Evolutionary conservation across 2,797 vertebrate genomes (phyloP).

Genomic region (Pelochelys cantorii): DNA sequence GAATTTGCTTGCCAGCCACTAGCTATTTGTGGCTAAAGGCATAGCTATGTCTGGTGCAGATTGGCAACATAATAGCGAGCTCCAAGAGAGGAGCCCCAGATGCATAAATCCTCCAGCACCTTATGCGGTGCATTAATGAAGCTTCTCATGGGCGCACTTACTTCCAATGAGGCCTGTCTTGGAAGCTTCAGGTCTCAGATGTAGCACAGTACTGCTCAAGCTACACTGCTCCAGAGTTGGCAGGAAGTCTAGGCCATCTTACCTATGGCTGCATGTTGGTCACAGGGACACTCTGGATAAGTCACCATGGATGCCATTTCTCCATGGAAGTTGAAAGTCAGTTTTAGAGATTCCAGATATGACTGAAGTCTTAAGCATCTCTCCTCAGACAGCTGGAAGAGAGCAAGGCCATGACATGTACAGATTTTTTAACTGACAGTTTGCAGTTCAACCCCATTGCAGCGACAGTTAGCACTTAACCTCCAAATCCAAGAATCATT

Average conservation of each 20-base stretch:
- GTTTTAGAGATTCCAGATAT: conserved; percentile 61
- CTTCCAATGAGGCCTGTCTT: background rate
- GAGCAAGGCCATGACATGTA: background rate
- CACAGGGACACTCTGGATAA: conserved; percentile 73
- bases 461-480: fast-evolving
- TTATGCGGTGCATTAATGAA: background rate
- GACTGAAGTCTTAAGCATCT: conserved; percentile 66
- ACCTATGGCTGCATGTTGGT: conserved; percentile 58
- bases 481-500: too few species aligned
- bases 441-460: too few species aligned
- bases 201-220: background rate
- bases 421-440: background rate
- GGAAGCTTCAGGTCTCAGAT: too few species aligned
- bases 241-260: background rate
- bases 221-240: too few species aligned
- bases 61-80: too few species aligned
- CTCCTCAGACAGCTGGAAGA: conserved; percentile 55
- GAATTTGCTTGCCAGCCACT: background rate
- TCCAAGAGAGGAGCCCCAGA: too few species aligned
- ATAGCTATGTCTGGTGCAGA: too few species aligned
- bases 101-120: too few species aligned
- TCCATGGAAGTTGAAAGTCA: conserved; percentile 65
- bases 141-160: too few species aligned
- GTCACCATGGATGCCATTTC: conserved; percentile 55
- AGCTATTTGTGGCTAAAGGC: background rate